phyloP scores from a whole-genome alignment of 1,140 invertebrate genomes.

The Cyclina sinensis region DNA sequence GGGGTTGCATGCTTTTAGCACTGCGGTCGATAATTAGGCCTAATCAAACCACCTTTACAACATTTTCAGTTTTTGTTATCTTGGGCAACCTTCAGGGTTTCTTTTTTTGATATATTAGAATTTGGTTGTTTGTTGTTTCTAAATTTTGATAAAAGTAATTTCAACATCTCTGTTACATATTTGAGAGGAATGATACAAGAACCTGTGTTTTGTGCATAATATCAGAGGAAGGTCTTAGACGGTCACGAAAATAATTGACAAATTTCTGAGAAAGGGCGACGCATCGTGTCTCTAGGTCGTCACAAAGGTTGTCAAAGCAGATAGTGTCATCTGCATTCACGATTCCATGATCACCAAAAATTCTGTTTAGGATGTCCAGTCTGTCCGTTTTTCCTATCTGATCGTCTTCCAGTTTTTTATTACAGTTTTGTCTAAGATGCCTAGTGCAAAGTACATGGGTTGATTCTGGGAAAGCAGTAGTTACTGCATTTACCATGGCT shows the following conservation, averaged over 20 bases:
- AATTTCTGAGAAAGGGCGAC: background rate
- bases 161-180: too few relatives aligned
- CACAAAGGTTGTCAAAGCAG: slow-evolving; percentile 46
- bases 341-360: slow-evolving; percentile 60
- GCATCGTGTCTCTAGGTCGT: slow-evolving; percentile 46
- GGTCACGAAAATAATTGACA: background rate
- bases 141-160: too few relatives aligned
- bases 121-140: too few relatives aligned
- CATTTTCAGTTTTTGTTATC: too few relatives aligned
- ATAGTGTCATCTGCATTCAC: slow-evolving; percentile 55
- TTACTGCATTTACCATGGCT: slow-evolving; percentile 57
- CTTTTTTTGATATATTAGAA: too few relatives aligned
- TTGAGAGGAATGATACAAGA: too few relatives aligned
- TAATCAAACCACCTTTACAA: too few relatives aligned
- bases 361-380: slow-evolving; percentile 8
- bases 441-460: slow-evolving; percentile 50
- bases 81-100: too few relatives aligned
- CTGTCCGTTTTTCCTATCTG: background rate
- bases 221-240: too few relatives aligned
- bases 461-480: slow-evolving; percentile 44
- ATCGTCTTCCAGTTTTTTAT: slow-evolving; percentile 35
- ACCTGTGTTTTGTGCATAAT: too few relatives aligned
- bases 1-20: too few relatives aligned
- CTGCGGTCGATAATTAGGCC: too few relatives aligned
- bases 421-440: slow-evolving; percentile 48